Evolutionary conservation across 2,888 invertebrate genomes (phyloP).

Genomic region (Brachycybe producta): DNA sequence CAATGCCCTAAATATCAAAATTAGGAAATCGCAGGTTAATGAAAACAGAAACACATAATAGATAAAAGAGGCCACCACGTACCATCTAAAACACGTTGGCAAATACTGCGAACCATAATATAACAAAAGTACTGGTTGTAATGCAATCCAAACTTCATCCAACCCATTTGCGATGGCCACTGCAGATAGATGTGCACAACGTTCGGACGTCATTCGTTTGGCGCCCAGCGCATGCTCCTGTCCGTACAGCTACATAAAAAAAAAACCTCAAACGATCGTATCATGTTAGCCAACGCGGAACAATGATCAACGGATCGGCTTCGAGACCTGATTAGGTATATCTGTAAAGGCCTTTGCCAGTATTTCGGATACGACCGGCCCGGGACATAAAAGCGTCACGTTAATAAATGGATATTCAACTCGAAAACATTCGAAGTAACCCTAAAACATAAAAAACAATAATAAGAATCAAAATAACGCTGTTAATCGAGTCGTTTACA

Average conservation of each 20-base stretch:
- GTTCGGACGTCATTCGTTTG: conserved; percentile 36
- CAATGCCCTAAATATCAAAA: conserved; percentile 5
- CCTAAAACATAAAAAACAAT: conserved; percentile 37
- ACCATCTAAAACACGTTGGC: conserved; percentile 35
- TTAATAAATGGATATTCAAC: conserved; percentile 47
- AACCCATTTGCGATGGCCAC: conserved; percentile 41
- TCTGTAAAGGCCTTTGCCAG: conserved; percentile 54
- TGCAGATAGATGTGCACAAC: conserved; percentile 40
- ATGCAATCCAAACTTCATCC: conserved; percentile 55
- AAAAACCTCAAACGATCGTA: too few relatives aligned
- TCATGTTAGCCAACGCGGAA: too few relatives aligned
- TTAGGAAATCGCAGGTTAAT: too few relatives aligned
- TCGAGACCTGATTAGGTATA: conserved; percentile 43
- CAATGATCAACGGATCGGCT: not conserved
- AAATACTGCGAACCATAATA: conserved; percentile 48
- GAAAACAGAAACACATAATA: too few relatives aligned
- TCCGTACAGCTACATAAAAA: conserved; percentile 33
- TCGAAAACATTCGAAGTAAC: conserved; percentile 54
- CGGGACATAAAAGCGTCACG: conserved; percentile 59
- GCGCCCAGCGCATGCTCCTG: conserved; percentile 29
- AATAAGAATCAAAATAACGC: conserved; percentile 29
- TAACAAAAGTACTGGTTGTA: conserved; percentile 47
- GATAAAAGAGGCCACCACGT: too few relatives aligned
- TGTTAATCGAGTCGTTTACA: too few relatives aligned
- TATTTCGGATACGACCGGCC: conserved; percentile 58